A percentile compares a stretch with the other conserved stretches of the same genome.
Conservation (phyloP, 2,888 invertebrate genomes). For the Tuta absoluta region DNA sequence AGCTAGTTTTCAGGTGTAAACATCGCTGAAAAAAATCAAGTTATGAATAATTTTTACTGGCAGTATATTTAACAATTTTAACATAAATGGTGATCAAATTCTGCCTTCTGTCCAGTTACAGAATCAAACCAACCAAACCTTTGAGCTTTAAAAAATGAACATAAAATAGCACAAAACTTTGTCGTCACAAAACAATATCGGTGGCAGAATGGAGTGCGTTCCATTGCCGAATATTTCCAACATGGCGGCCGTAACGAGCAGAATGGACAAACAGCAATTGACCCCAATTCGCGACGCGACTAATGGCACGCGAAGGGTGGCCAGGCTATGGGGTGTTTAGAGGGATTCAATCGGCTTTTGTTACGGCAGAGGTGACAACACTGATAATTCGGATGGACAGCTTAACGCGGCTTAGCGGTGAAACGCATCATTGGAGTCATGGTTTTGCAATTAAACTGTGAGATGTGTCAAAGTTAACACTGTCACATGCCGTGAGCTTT, state of each 20-base stretch:
- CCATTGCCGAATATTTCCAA: slow-evolving; percentile 68
- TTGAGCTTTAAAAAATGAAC: not conserved
- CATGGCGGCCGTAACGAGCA: slow-evolving; percentile 61
- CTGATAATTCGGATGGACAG: too few species aligned
- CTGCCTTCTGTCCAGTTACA: not conserved
- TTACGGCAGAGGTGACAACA: not conserved
- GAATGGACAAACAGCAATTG: slow-evolving; percentile 65
- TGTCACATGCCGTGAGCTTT: too few species aligned
- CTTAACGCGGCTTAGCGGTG: too few species aligned
- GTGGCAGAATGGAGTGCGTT: slow-evolving; percentile 42
- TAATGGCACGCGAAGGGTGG: slow-evolving; percentile 46
- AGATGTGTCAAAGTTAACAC: too few species aligned
- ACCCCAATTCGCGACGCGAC: slow-evolving; percentile 54
- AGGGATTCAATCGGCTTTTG: slow-evolving; percentile 3
- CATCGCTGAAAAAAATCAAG: too few species aligned
- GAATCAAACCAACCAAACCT: not conserved
- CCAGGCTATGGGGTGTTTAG: slow-evolving; percentile 14
- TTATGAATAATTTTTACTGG: too few species aligned
- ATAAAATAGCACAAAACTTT: not conserved
- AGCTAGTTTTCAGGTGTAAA: too few species aligned
- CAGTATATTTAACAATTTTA: too few species aligned
- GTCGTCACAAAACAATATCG: slow-evolving; percentile 22
- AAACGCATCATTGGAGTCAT: too few species aligned
- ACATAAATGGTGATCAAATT: too few species aligned
- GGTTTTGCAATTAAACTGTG: too few species aligned